phyloP scores from a whole-genome alignment of 2,797 vertebrate genomes.

The Neomorphus geoffroyi region DNA sequence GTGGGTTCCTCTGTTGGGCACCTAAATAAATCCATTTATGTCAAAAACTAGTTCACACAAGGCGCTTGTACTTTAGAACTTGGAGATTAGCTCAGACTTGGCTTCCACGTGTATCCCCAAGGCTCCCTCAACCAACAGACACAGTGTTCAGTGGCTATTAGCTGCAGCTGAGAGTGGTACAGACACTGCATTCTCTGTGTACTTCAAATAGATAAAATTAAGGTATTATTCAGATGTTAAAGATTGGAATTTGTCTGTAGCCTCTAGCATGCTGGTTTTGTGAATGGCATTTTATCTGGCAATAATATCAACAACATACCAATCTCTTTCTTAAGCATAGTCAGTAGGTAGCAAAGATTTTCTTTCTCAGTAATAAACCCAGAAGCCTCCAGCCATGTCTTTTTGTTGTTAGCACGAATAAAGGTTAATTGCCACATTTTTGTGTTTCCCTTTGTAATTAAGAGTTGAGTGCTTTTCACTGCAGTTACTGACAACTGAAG shows the following conservation, averaged over 20 bases:
- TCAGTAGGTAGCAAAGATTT: background rate
- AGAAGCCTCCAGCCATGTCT: background rate
- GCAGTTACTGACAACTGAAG: background rate
- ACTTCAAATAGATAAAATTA: fast-evolving
- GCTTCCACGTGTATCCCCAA: fast-evolving
- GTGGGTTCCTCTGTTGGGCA: fast-evolving
- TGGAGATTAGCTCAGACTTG: fast-evolving
- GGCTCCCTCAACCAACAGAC: background rate
- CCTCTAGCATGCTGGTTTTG: background rate
- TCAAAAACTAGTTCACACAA: fast-evolving
- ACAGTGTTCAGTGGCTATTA: fast-evolving
- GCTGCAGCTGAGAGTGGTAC: background rate
- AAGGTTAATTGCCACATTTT: background rate
- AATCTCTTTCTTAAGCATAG: background rate
- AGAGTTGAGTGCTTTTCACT: background rate
- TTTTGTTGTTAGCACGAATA: background rate
- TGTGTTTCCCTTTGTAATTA: background rate
- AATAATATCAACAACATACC: background rate
- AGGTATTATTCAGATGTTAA: fast-evolving
- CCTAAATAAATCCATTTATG: fast-evolving
- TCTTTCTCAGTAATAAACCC: background rate
- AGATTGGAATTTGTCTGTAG: background rate
- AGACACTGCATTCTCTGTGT: fast-evolving
- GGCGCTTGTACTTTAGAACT: background rate
- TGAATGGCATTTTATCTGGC: background rate